A percentile compares a stretch with the other conserved stretches of the same genome.
Evolutionary conservation across 2,113 vertebrate species (phyloP).

Genomic region (Chionomys nivalis): DNA sequence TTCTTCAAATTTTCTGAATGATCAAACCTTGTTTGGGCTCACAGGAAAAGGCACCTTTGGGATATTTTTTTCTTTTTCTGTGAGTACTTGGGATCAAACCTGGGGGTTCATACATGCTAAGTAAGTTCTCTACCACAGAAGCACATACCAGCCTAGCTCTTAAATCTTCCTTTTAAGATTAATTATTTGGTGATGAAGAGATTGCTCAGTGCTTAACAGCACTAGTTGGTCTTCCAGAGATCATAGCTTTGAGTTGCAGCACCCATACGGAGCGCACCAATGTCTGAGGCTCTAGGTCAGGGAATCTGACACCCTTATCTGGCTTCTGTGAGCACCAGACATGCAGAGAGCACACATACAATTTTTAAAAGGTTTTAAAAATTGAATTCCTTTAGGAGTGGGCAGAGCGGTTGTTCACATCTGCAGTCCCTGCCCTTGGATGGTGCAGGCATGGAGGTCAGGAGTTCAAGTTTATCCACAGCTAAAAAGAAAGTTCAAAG

Average conservation of each 20-base stretch:
- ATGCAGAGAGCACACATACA: not conserved
- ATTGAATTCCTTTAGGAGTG: conserved; percentile 20
- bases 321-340: not conserved
- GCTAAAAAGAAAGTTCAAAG: not conserved
- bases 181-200: not conserved
- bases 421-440: not conserved
- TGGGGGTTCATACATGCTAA: not conserved
- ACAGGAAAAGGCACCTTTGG: not conserved
- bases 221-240: not conserved
- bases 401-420: not conserved
- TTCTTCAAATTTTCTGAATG: conserved; percentile 56
- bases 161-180: conserved; percentile 34
- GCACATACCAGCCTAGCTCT: not conserved
- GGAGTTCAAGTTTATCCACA: not conserved
- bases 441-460: not conserved
- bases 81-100: not conserved
- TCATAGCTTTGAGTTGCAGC: not conserved
- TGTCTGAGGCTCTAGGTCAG: not conserved
- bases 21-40: conserved; percentile 55
- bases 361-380: not conserved
- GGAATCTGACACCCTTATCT: not conserved
- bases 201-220: not conserved
- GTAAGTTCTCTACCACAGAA: not conserved
- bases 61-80: not conserved
- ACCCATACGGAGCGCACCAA: not conserved